Base-by-base conservation (phyloP, 2,888 invertebrate genomes). In the Metalampra italica region DNA sequence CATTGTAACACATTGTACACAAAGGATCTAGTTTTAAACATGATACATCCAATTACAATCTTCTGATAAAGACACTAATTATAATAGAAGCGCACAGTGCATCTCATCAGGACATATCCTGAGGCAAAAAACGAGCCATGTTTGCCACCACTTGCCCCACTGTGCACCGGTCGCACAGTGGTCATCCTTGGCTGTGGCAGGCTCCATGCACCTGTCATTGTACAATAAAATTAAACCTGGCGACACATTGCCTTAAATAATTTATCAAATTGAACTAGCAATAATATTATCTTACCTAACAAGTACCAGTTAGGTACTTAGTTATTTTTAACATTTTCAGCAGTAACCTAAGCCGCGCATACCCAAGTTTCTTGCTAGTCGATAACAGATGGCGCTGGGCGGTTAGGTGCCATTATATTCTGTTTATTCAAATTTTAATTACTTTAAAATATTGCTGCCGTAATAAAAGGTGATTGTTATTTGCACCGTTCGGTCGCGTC, bases 181-280 rank as follows among this genome's bases (percentile, higher is more conserved):
- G 84, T 79, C 83, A 82, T 85, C 86, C 88, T 88, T 88, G 86
- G 77, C 60, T 63, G 62, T 65, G 62, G 59, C 78, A 69, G 72
- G 65, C 71, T 69, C 60, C 51, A 47, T 62, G 71, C 87, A 88
- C 87, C 85, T 86, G 85, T 80, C 83, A 77, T 75, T 76, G 77
- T 79, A 76, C 73, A 79, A 81, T 79, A 76, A 72, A 79, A 81
- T 83, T 80, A 78, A 82, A 78, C 78, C 75, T 70, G 64, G 78
- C 78, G 79, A 85, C 80, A 82, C 78, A 78, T 81, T 76, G 78
- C 74, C 78, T 79, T 75, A 81, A 79, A 83, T 79, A 77, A 78
- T 79, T 62, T 67, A 64, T 78, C 66, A 81, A 79, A 77, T 66
- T 73, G 59, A 58, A 59, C 61, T 55, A 54, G 66, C 55, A 55